Evolutionary conservation across 2,888 invertebrate genomes (phyloP).

Genomic region (Nephrocerus scutellatus): DNA sequence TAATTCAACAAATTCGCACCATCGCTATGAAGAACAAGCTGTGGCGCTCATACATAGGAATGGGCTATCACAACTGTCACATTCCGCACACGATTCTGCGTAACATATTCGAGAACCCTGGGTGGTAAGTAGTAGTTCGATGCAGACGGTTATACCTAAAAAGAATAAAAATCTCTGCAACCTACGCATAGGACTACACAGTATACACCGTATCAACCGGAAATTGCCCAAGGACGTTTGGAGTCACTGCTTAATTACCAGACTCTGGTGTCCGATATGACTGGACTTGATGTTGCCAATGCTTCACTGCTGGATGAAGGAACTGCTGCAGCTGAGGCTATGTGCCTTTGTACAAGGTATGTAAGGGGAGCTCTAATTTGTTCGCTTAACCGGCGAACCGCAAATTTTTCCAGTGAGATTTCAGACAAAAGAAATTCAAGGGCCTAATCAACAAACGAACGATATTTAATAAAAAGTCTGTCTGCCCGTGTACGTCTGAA

Average conservation of each 20-base stretch:
- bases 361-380: not conserved
- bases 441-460: not conserved
- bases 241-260: conserved; percentile 96
- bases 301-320: conserved; percentile 93
- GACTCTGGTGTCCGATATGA: conserved; percentile 93
- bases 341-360: conserved; percentile 82
- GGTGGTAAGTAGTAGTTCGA: conserved; percentile 62
- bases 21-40: conserved; percentile 84
- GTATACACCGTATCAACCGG: conserved; percentile 98
- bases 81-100: conserved; percentile 92
- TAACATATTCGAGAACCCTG: conserved; percentile 98
- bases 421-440: not conserved
- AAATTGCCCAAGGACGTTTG: conserved; percentile 92
- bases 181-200: conserved; percentile 77
- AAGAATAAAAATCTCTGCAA: not conserved
- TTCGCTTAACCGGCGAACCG: not conserved
- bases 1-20: conserved; percentile 69
- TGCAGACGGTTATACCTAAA: not conserved
- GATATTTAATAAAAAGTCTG: too few relatives aligned
- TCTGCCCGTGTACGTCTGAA: too few relatives aligned
- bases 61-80: conserved; percentile 98
- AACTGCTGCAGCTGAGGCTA: conserved; percentile 96
- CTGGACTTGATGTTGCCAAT: conserved; percentile 92
- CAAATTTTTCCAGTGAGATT: not conserved
- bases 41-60: conserved; percentile 95